Evolutionary conservation across 2,797 vertebrate species (phyloP).

Genomic region (Neomorphus geoffroyi): DNA sequence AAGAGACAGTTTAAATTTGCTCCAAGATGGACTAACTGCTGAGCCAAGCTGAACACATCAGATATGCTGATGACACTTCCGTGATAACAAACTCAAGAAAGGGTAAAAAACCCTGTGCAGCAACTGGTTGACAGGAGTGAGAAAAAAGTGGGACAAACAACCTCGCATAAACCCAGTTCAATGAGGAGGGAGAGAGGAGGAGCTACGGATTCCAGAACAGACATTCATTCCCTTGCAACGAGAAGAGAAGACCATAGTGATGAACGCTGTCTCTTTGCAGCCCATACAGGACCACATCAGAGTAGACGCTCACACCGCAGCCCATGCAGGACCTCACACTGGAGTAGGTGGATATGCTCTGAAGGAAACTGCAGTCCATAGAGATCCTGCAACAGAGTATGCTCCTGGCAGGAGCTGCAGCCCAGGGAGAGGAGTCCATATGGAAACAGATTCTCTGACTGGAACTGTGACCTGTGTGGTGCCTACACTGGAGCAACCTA

Average conservation of each 20-base stretch:
- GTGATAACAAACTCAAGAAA: not conserved
- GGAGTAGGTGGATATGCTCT: not conserved
- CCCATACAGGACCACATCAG: not conserved
- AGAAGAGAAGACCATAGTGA: accelerated
- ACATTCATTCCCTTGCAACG: not conserved
- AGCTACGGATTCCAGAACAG: not conserved
- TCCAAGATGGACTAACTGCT: not conserved
- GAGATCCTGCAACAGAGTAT: accelerated
- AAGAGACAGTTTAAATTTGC: not conserved
- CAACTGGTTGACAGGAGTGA: not conserved
- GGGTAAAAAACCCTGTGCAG: not conserved
- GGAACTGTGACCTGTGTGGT: not conserved
- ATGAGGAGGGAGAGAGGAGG: not conserved
- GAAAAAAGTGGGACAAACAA: not conserved
- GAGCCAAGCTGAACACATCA: not conserved
- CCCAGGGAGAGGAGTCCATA: not conserved
- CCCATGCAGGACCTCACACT: too few relatives aligned
- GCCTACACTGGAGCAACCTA: not conserved
- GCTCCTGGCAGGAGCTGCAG: too few relatives aligned
- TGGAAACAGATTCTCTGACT: not conserved
- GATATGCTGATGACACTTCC: accelerated
- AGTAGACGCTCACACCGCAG: not conserved
- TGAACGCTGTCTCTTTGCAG: not conserved
- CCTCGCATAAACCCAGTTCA: not conserved
- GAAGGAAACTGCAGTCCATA: not conserved